These are phyloP conservation scores for Podargus strigoides DNA, from an alignment of 2,797 vertebrate species.

Conservation along the genomic window DNA sequence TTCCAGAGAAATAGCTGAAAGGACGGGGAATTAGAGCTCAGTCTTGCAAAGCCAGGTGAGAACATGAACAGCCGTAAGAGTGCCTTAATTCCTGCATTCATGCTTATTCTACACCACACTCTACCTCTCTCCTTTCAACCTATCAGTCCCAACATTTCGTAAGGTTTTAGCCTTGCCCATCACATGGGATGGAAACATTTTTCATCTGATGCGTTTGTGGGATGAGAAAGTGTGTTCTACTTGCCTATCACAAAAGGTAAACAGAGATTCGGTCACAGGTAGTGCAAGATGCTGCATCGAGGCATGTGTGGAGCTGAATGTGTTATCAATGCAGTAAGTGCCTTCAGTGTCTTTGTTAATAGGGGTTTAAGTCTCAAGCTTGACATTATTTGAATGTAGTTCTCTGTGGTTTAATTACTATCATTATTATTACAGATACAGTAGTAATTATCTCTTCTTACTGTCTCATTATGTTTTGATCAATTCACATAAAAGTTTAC, in stretches of 20 bases:
- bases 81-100: background rate
- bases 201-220: background rate
- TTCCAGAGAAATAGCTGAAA: background rate
- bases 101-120: rapidly evolving
- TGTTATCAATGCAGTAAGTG: constrained; percentile 6
- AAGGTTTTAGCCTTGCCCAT: rapidly evolving
- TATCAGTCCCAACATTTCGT: background rate
- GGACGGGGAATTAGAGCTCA: background rate
- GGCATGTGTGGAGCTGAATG: background rate
- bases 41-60: background rate
- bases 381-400: constrained; percentile 64
- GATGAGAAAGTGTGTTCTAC: background rate
- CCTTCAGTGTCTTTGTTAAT: constrained; percentile 49
- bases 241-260: background rate
- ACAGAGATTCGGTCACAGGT: background rate
- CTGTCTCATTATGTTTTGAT: constrained; percentile 79
- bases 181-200: background rate
- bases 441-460: constrained; percentile 77
- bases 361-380: constrained; percentile 56
- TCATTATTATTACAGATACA: constrained; percentile 76
- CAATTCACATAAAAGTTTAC: constrained; percentile 78
- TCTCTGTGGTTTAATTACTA: constrained; percentile 76
- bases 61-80: background rate
- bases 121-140: background rate
- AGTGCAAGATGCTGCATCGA: background rate